A percentile compares a stretch with the other conserved stretches of the same genome.
Conservation (phyloP, 2,113 vertebrate genomes). For the Tenrec ecaudatus region DNA sequence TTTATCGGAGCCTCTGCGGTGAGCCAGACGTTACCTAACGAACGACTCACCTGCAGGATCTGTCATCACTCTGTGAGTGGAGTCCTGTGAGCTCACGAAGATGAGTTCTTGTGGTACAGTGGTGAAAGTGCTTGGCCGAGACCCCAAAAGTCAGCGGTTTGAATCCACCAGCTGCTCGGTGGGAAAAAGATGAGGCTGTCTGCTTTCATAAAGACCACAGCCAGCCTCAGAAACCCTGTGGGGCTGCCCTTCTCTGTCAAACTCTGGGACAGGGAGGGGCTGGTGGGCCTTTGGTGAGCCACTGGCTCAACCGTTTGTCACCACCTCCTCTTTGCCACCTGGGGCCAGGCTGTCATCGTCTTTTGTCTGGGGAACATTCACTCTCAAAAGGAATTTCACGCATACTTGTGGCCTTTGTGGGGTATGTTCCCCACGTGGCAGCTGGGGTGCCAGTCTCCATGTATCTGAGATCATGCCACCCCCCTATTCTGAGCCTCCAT, state of each 20-base stretch:
- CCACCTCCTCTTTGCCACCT: not conserved
- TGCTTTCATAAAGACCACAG: not conserved
- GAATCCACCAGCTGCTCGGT: not conserved
- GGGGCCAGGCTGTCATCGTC: not conserved
- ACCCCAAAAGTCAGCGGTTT: not conserved
- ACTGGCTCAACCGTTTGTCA: not conserved
- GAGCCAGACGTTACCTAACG: not conserved
- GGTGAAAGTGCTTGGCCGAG: not conserved
- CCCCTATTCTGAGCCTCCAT: not conserved
- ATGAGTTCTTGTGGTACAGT: not conserved
- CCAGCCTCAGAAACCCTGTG: not conserved
- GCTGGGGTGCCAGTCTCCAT: not conserved
- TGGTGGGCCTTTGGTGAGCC: not conserved
- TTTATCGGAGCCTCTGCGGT: not conserved
- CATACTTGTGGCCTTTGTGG: not conserved
- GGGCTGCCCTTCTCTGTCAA: not conserved
- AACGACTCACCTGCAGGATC: not conserved
- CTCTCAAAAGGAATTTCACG: not conserved
- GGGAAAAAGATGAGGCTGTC: not conserved
- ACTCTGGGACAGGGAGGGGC: not conserved
- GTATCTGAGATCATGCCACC: accelerated
- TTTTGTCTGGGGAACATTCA: not conserved
- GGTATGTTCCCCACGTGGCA: not conserved
- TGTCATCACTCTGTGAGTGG: accelerated
- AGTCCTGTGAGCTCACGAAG: not conserved